Evolutionary conservation across 1,140 invertebrate species (phyloP).

Genomic region (Apis laboriosa): DNA sequence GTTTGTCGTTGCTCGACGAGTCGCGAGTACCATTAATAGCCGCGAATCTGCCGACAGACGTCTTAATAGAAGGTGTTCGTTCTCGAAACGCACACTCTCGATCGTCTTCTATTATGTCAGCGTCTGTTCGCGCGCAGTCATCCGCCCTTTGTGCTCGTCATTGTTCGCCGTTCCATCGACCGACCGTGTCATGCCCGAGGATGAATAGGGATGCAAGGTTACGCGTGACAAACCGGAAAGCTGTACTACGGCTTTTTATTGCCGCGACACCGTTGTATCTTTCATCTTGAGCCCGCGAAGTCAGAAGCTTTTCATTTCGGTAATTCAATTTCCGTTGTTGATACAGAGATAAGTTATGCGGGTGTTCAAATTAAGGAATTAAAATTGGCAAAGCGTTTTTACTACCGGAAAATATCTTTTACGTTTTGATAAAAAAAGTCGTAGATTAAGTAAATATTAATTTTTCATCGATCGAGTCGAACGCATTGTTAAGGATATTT

Average conservation of each 20-base stretch:
- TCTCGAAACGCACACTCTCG: constrained; percentile 35
- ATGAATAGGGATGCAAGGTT: constrained; percentile 27
- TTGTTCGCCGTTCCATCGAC: constrained; percentile 41
- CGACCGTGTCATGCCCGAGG: neutral
- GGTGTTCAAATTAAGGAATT: neutral
- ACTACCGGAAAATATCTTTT: too few species aligned
- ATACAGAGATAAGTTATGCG: too few species aligned
- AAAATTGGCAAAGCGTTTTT: too few species aligned
- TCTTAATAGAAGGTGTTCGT: constrained; percentile 62
- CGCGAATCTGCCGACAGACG: constrained; percentile 28
- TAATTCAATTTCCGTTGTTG: neutral
- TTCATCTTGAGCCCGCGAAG: neutral
- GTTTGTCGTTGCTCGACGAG: constrained; percentile 3
- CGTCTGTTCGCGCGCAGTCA: constrained; percentile 32
- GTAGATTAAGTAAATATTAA: too few species aligned
- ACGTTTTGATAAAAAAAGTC: too few species aligned
- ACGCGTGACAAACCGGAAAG: constrained; percentile 34
- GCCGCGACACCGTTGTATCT: neutral
- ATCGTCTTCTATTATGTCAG: constrained; percentile 58
- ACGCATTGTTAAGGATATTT: too few species aligned
- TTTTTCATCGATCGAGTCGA: too few species aligned
- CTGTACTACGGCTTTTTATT: neutral
- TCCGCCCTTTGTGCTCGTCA: constrained; percentile 56
- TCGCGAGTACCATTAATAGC: constrained; percentile 18
- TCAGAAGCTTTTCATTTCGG: neutral